phyloP scores from a whole-genome alignment of 2,888 invertebrate species.

The Cerastis rubricosa region DNA sequence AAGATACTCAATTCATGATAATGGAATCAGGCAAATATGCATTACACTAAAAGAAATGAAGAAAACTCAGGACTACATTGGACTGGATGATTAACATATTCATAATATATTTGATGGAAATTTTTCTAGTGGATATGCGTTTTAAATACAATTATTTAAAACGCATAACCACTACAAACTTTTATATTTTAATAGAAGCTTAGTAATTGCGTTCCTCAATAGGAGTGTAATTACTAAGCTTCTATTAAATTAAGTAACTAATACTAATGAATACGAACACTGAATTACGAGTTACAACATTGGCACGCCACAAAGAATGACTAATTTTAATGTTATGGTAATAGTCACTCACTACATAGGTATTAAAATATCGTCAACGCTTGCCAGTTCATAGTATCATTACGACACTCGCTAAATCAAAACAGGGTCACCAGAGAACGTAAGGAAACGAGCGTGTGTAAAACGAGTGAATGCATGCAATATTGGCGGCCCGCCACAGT shows the following conservation, averaged over 20 bases:
- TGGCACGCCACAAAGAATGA: conserved; percentile 30
- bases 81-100: neutral
- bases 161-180: too few species aligned
- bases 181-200: too few species aligned
- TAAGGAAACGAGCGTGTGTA: conserved; percentile 36
- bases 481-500: conserved; percentile 54
- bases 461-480: conserved; percentile 58
- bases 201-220: too few species aligned
- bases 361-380: conserved; percentile 20
- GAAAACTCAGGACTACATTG: neutral
- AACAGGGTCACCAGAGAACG: conserved; percentile 56
- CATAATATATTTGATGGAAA: neutral
- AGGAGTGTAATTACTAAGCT: neutral
- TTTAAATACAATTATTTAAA: too few species aligned
- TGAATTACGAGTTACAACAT: conserved; percentile 20
- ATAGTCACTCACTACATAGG: conserved; percentile 7
- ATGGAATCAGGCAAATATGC: neutral
- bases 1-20: neutral
- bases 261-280: neutral
- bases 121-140: neutral
- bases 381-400: conserved; percentile 18
- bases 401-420: conserved; percentile 53
- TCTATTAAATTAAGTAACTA: neutral
- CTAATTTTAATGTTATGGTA: conserved; percentile 48
- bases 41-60: neutral